phyloP scores from a whole-genome alignment of 1,140 invertebrate genomes.

The Eupeodes corollae region DNA sequence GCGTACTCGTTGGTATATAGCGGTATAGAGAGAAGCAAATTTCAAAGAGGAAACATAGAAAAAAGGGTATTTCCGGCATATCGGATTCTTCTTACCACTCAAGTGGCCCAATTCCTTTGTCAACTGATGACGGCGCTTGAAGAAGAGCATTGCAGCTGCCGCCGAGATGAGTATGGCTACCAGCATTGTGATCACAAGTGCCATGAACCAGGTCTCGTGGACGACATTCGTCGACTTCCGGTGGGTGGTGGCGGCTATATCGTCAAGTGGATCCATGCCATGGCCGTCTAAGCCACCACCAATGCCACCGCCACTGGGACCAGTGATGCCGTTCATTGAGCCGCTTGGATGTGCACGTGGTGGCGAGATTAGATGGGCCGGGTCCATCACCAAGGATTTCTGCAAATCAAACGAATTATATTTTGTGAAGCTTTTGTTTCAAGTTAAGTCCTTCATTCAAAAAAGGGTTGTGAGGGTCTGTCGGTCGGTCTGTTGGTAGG shows the following conservation, averaged over 20 bases:
- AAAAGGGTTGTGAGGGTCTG: neutral
- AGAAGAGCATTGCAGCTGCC: constrained; percentile 50
- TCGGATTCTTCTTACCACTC: constrained; percentile 19
- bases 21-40: neutral
- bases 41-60: constrained; percentile 1
- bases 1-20: no score
- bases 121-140: constrained; percentile 48
- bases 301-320: constrained; percentile 1
- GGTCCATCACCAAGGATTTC: constrained; percentile 47
- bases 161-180: constrained; percentile 54
- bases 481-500: neutral
- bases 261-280: constrained; percentile 17
- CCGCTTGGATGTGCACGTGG: constrained; percentile 43
- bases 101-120: constrained; percentile 50
- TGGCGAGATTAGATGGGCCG: constrained; percentile 42
- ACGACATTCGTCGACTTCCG: constrained; percentile 39
- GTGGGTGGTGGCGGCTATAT: constrained; percentile 26
- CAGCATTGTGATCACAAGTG: constrained; percentile 48
- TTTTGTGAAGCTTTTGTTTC: neutral
- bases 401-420: constrained; percentile 5
- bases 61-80: neutral
- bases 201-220: constrained; percentile 65
- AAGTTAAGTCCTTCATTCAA: neutral
- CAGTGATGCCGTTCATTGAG: constrained; percentile 12
- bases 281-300: constrained; percentile 15